A percentile compares a stretch with the other conserved stretches of the same genome.
phyloP scores from a whole-genome alignment of 2,888 invertebrate genomes.

The Cephus pulcher region DNA sequence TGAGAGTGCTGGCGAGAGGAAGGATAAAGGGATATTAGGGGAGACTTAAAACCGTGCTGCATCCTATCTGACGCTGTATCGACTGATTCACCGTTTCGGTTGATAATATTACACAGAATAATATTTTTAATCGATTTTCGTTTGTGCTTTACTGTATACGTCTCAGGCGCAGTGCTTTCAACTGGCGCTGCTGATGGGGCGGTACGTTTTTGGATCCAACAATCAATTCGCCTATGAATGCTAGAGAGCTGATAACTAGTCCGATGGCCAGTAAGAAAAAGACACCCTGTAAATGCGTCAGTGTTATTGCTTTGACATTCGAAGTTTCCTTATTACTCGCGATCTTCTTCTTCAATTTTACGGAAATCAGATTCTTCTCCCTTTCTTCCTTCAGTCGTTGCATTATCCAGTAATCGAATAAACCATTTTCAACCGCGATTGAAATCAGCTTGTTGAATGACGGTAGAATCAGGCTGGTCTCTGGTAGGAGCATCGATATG shows the following conservation, averaged over 20 bases:
- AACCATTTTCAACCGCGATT: background rate
- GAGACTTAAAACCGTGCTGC: conserved; percentile 20
- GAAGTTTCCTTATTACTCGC: background rate
- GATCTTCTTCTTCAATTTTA: background rate
- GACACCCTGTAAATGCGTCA: background rate
- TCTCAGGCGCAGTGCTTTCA: background rate
- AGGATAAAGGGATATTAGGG: background rate
- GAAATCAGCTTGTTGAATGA: background rate
- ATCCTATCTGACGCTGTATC: background rate
- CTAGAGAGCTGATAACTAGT: background rate
- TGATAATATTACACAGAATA: background rate
- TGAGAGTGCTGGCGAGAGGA: background rate
- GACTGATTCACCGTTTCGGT: background rate
- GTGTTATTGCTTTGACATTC: background rate
- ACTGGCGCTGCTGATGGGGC: background rate
- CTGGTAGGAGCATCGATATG: background rate
- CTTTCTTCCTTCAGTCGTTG: background rate
- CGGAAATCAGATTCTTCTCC: background rate
- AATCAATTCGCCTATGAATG: background rate
- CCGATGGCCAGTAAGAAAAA: background rate
- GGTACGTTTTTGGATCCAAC: background rate
- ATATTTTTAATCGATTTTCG: background rate
- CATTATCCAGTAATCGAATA: background rate
- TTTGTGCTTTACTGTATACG: background rate
- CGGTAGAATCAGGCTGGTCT: background rate